These are phyloP conservation scores for Malacosoma neustria DNA, from an alignment of 2,888 invertebrate species.

Conservation along the genomic window DNA sequence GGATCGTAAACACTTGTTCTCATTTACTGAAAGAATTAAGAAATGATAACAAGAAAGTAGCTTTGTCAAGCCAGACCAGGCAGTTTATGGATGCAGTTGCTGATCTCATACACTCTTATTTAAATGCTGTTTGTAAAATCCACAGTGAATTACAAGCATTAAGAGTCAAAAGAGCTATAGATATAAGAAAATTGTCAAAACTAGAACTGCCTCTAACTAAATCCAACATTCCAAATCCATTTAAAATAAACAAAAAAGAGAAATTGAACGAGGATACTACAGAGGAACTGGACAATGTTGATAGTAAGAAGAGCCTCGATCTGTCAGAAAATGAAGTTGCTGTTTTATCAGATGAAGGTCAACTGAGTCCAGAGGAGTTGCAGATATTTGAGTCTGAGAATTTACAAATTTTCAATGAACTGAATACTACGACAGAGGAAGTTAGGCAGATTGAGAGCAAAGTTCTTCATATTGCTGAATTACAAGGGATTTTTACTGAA, in stretches of 20 bases:
- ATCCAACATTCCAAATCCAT: slow-evolving; percentile 45
- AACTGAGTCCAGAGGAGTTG: slow-evolving; percentile 88
- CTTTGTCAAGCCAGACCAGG: slow-evolving; percentile 77
- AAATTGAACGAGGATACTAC: slow-evolving; percentile 26
- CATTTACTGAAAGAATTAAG: slow-evolving; percentile 85
- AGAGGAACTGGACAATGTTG: slow-evolving; percentile 32
- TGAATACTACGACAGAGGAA: slow-evolving; percentile 92
- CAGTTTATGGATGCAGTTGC: slow-evolving; percentile 87
- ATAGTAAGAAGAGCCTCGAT: slow-evolving; percentile 37
- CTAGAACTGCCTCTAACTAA: slow-evolving; percentile 66
- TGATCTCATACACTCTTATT: slow-evolving; percentile 83
- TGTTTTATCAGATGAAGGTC: slow-evolving; percentile 74
- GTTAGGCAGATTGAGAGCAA: slow-evolving; percentile 92
- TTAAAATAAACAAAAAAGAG: slow-evolving; percentile 30
- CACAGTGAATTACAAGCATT: slow-evolving; percentile 93
- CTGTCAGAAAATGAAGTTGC: slow-evolving; percentile 62
- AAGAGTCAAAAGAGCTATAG: slow-evolving; percentile 88
- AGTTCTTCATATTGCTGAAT: slow-evolving; percentile 94
- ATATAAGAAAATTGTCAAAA: slow-evolving; percentile 86
- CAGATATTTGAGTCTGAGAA: slow-evolving; percentile 97
- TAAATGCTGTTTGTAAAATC: slow-evolving; percentile 89
- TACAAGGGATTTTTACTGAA: slow-evolving; percentile 97
- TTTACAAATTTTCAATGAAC: slow-evolving; percentile 87
- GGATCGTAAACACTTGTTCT: slow-evolving; percentile 87
- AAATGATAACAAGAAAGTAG: slow-evolving; percentile 73